Evolutionary conservation across 2,888 invertebrate species (phyloP), one percentile per base, ranked within the genome.

Genomic region (Silvanus unidentatus): DNA sequence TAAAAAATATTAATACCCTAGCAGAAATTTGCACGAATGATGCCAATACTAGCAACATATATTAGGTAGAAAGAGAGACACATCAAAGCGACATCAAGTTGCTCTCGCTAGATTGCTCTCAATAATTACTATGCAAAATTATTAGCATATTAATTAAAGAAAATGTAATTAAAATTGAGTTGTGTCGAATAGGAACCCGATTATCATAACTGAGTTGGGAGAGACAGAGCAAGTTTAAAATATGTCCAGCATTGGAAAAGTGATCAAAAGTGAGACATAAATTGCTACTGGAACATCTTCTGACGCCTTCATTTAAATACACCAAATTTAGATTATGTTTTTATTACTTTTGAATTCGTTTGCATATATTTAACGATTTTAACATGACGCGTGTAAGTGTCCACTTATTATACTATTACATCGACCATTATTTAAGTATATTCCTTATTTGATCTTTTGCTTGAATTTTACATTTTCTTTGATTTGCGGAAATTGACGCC

Each of bases 131-230:
- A 73, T 73, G 73, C 72, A 72, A 72, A 73, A 73, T 73, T 69
- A 73, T 73, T 73, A 73, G 72, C 73, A 73, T 73, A 73, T 73
- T 73, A 73, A 73, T 73, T 73, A 73, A 73, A 73, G 73, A 73
- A 73, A 71, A 73, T 73, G 71, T 73, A 72, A 73, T 73, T 73
- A 73, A 73, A 73, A 73, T 72, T 65, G 71, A 71, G 71, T 69
- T 68, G 66, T 70, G 68, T 70, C 69, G 70, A 70, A 70, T 70
- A 63, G 65, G 61, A 66, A 66, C 64, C 65, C 63, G 67, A 68
- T 68, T 69, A 69, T 66, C 66, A 69, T 67, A 67, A 66, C 65
- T 59, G 64, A 63, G 60, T 63, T 56, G 60, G 58, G 58, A 12
- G 32, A 32, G 22, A 22, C 22, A 22, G 32, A 60, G 57, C 54